Evolutionary conservation across 2,888 invertebrate genomes (phyloP), one percentile per base, ranked within the genome.

Genomic region (Phyto melanocephala): DNA sequence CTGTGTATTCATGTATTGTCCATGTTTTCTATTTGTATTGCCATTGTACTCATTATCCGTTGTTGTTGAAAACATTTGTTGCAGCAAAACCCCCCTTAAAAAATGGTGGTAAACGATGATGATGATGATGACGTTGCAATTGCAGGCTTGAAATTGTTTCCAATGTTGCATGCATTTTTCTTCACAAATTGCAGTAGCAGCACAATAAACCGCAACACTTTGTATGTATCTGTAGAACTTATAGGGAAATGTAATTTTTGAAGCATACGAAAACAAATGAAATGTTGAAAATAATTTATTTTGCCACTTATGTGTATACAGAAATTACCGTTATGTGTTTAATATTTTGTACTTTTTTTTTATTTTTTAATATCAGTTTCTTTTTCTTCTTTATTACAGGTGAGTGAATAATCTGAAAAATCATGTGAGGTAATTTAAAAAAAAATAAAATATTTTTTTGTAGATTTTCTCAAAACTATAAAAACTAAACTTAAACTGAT

Each of bases 191-290:
- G 63, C 63, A 71, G 56, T 56, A 63, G 63, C 50, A 24, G 54
- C 71, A 76, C 37, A 56, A 71, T 58, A 37, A 71, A 71, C 76
- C 80, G 45, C 81, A 76, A 72, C 58, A 62, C 77, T 67, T 58
- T 77, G 71, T 71, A 62, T 81, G 71, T 81, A 81, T 81, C 70
- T 47, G 45, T 24, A 54, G 3, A 50, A 11, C 15, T 42, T 24
- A 8, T 10, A 22, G 67, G 47, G 20, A 75, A 70, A 52, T 65
- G 42, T n/a, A 54, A 33, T 78, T 71, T 80, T 81, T 58, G 74
- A 28, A 52, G 20, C 17, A 15, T 24, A 35, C 35, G 45, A 58
- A 22, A 47, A 56, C 35, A 20, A 56, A 17, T 62, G 50, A 10
- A 72, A 35, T 50, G 54, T 54, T 40, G 10, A 22, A 52, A 60